phyloP scores from a whole-genome alignment of 2,888 invertebrate genomes.

The Mystacides longicornis region DNA sequence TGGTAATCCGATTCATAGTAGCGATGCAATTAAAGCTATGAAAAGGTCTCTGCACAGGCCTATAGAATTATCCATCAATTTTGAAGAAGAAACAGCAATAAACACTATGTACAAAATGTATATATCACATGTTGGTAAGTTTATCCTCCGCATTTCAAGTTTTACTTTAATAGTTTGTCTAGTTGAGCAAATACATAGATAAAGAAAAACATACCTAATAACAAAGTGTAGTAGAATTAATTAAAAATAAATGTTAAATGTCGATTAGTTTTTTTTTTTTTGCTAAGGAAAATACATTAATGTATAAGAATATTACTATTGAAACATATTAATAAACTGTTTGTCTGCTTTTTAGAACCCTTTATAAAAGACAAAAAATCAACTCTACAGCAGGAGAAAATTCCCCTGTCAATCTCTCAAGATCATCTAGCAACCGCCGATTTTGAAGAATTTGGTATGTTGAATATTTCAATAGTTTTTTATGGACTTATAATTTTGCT shows the following conservation, averaged over 20 bases:
- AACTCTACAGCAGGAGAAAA: neutral
- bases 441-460: neutral
- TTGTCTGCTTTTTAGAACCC: neutral
- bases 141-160: too few species aligned
- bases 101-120: neutral
- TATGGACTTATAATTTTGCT: too few species aligned
- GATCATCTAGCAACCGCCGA: neutral
- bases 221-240: too few species aligned
- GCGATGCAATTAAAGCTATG: slow-evolving; percentile 35
- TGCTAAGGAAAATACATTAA: too few species aligned
- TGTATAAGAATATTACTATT: too few species aligned
- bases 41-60: slow-evolving; percentile 34
- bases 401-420: neutral
- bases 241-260: too few species aligned
- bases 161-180: too few species aligned
- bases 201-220: too few species aligned
- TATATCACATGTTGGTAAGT: neutral
- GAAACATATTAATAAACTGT: too few species aligned
- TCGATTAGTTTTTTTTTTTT: too few species aligned
- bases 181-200: too few species aligned
- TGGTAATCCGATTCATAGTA: slow-evolving; percentile 46
- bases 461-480: too few species aligned
- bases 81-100: slow-evolving; percentile 28
- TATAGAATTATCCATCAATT: slow-evolving; percentile 33
- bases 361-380: neutral